These are phyloP conservation scores for Megaustenia siamemsis DNA, from an alignment of 2,888 invertebrate species.

Conservation along the genomic window DNA sequence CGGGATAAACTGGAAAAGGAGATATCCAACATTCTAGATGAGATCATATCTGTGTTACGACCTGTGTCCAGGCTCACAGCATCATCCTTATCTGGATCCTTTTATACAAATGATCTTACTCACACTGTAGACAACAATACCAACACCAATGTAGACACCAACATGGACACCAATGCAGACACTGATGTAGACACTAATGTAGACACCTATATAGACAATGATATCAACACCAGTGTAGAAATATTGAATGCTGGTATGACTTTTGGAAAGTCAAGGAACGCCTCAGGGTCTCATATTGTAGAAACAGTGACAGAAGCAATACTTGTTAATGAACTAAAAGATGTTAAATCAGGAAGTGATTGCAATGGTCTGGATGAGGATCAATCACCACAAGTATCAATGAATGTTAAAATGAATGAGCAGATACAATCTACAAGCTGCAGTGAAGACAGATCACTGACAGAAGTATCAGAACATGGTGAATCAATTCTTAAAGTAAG, in stretches of 20 bases:
- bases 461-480: neutral
- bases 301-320: neutral
- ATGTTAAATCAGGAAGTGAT: neutral
- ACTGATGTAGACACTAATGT: neutral
- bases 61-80: neutral
- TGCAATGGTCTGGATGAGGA: neutral
- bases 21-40: conserved; percentile 56
- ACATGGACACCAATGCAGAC: neutral
- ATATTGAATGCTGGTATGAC: neutral
- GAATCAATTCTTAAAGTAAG: neutral
- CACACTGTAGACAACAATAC: neutral
- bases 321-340: neutral
- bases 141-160: neutral
- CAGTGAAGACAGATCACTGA: neutral
- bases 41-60: conserved; percentile 54
- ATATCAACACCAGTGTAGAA: no score
- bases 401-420: neutral
- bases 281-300: neutral
- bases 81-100: neutral
- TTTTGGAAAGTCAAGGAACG: neutral
- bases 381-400: no score
- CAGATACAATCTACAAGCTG: neutral
- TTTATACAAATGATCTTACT: neutral
- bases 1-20: conserved; percentile 54
- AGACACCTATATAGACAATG: no score